Evolutionary conservation across 1,140 invertebrate species (phyloP), one percentile per base, ranked within the genome.

Genomic region (Macrostomum lignano): DNA sequence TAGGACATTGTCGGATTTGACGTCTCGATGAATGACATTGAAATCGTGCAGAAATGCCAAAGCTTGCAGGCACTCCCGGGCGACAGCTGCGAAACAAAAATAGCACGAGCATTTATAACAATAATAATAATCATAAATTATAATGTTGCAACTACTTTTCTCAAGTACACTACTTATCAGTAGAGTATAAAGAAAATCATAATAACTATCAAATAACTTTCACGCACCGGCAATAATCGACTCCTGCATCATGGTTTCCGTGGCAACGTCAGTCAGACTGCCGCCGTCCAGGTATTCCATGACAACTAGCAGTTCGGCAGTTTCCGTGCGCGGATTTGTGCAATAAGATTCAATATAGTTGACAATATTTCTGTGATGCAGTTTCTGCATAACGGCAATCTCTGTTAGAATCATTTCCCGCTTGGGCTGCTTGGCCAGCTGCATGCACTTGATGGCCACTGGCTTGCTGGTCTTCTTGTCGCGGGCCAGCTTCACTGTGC

Each of bases 191-290:
- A n/a, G n/a, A n/a, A n/a, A n/a, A n/a, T n/a, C n/a, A n/a, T n/a
- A n/a, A n/a, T n/a, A n/a, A n/a, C n/a, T n/a, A n/a, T n/a, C n/a
- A n/a, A n/a, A n/a, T n/a, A n/a, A n/a, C n/a, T n/a, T n/a, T n/a
- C n/a, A 86, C 6, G 96, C 88, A 7, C 86, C 82, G 0, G 88
- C 84, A 40, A 96, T 98, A 58, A 94, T 86, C 13, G 81, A 82
- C 60, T 96, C 88, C 55, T 96, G 84, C 88, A 98, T 96, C 56
- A 82, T 88, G 14, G 86, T 94, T 60, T 93, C 88, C n/a, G 86
- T 96, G 14, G 96, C 88, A 30, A 96, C 86, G 62, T 98, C 88
- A 2, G 88, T 96, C 35, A 96, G 65, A 14, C 81, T 84, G 25
- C 88, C 88, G 32, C 88, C 91, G 13, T 84, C 79, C 40, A 96